These are phyloP conservation scores for Nerophis lumbriciformis DNA, from an alignment of 2,113 vertebrate species.

Conservation along the genomic window DNA sequence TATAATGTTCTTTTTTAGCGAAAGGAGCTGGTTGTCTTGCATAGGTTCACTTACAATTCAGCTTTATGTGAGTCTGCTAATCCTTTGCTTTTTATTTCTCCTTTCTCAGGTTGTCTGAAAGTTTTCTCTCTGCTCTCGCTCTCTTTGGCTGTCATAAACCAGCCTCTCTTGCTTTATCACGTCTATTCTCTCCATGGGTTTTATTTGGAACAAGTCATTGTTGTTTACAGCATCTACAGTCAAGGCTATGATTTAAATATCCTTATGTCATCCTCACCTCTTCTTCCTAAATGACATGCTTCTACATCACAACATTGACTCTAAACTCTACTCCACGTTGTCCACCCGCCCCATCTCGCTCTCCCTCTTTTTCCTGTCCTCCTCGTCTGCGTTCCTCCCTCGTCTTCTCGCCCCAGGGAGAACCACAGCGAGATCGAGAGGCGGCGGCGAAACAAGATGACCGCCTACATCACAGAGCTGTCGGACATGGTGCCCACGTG, in stretches of 20 bases:
- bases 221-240: constrained; percentile 38
- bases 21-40: constrained; percentile 23
- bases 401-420: constrained; percentile 53
- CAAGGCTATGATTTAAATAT: constrained; percentile 15
- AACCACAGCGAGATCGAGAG: constrained; percentile 78
- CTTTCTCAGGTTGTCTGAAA: constrained; percentile 54
- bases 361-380: constrained; percentile 43
- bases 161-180: constrained; percentile 40
- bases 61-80: constrained; percentile 44
- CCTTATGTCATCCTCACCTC: constrained; percentile 24
- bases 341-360: constrained; percentile 43
- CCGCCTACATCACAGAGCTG: constrained; percentile 74
- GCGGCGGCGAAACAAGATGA: constrained; percentile 74
- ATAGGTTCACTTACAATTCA: constrained; percentile 38
- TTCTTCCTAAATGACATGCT: constrained; percentile 23
- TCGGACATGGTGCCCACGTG: constrained; percentile 98
- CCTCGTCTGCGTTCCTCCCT: constrained; percentile 33
- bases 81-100: constrained; percentile 43
- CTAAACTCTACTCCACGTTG: constrained; percentile 55
- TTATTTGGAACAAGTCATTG: constrained; percentile 39
- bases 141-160: constrained; percentile 49
- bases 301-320: constrained; percentile 44
- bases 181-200: background rate
- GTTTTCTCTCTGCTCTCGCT: constrained; percentile 47
- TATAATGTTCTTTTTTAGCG: constrained; percentile 22